Base-by-base conservation (phyloP, 2,113 vertebrate species). In the Sorex fumeus region DNA sequence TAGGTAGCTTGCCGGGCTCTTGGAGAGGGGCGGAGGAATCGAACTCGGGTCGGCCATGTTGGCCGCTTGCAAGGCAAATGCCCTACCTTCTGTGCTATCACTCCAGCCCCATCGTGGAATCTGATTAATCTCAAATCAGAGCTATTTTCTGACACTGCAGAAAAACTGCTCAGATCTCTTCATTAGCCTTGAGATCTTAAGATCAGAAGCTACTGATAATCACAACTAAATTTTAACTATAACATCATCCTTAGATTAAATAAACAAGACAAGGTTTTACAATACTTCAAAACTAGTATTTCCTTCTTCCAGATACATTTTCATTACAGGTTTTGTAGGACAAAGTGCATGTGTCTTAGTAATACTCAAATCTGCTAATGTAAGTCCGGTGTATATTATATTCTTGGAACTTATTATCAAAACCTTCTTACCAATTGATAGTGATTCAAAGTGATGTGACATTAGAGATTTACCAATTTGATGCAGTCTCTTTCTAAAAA, bases 101-200 rank as follows among this genome's bases (percentile, higher is more conserved):
- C n/a, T n/a, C n/a, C n/a, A n/a, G n/a, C n/a, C n/a, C n/a, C n/a
- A n/a, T 94, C 97, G 98, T 97, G 96, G 97, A 97, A 97, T 97
- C 90, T 96, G 95, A 98, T 98, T 97, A 98, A 98, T 98, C 98
- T 98, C 95, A 96, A 95, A 93, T 97, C 97, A 97, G 95, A 96
- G 47, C 87, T 98, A 96, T 97, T 98, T 96, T 97, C 96, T 98
- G 98, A 97, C 91, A 95, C 93, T 94, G 93, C 67, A 96, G 93
- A 70, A 96, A 97, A 98, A 93, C 94, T 97, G 95, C 97, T 97
- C 95, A 96, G 94, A 95, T 97, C 95, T 98, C 97, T 97, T 97
- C 97, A 98, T 98, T 98, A 60, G 57, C 21, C 3, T 60, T 60
- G 57, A 60, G 98, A 95, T 96, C 97, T 95, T 94, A 92, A 97